Evolutionary conservation across 2,888 invertebrate genomes (phyloP).

Genomic region (Creontiades dilutus): DNA sequence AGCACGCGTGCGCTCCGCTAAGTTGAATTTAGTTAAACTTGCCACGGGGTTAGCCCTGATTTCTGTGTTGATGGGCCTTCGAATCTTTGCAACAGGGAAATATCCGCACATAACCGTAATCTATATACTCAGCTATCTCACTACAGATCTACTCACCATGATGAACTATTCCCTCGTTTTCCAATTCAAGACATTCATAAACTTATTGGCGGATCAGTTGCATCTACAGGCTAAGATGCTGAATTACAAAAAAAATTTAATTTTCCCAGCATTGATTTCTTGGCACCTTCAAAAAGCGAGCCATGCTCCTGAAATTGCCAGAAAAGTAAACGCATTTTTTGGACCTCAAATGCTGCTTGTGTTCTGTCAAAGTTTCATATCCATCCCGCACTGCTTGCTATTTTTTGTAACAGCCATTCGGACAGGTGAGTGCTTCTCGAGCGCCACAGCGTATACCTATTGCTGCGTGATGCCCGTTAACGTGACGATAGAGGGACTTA

Average conservation of each 20-base stretch:
- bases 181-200: background rate
- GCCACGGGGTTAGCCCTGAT: background rate
- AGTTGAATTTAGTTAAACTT: background rate
- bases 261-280: background rate
- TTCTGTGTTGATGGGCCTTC: background rate
- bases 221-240: background rate
- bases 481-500: background rate
- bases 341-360: background rate
- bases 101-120: background rate
- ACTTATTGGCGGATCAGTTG: background rate
- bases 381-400: background rate
- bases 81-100: background rate
- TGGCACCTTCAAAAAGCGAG: background rate
- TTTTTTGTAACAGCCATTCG: background rate
- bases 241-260: background rate
- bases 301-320: background rate
- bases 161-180: background rate
- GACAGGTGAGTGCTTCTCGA: background rate
- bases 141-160: background rate
- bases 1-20: background rate
- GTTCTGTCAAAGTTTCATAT: background rate
- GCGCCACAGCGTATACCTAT: background rate
- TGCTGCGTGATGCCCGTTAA: background rate
- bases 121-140: background rate
- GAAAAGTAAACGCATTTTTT: background rate